These are phyloP conservation scores for Globicephala melas DNA, from an alignment of 2,113 vertebrate genomes.

Conservation along the genomic window DNA sequence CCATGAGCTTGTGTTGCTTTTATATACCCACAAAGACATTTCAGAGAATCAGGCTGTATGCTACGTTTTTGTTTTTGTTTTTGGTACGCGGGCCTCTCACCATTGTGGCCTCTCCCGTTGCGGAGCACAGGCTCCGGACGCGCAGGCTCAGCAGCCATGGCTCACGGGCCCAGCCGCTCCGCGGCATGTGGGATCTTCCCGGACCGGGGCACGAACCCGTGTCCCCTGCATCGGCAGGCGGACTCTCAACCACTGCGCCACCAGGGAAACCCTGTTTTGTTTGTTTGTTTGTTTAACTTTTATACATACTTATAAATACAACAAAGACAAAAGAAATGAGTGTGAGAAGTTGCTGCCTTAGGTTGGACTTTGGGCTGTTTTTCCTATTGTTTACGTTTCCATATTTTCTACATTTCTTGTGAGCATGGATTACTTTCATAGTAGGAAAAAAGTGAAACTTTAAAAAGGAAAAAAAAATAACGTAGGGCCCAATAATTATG, in stretches of 20 bases:
- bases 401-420: not conserved
- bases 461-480: not conserved
- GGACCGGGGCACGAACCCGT: too few relatives aligned
- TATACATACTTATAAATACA: not conserved
- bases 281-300: not conserved
- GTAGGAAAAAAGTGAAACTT: not conserved
- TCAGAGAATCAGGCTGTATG: not conserved
- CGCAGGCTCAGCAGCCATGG: too few relatives aligned
- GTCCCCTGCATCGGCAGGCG: too few relatives aligned
- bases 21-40: not conserved
- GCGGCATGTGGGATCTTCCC: too few relatives aligned
- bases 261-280: too few relatives aligned
- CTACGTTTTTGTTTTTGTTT: not conserved
- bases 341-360: not conserved
- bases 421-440: not conserved
- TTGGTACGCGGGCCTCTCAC: too few relatives aligned
- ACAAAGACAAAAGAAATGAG: not conserved
- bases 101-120: too few relatives aligned
- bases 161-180: too few relatives aligned
- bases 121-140: too few relatives aligned
- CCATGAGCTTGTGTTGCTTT: not conserved
- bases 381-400: not conserved
- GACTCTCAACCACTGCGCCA: too few relatives aligned
- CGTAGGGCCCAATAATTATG: not conserved
- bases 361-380: not conserved